Evolutionary conservation across 2,888 invertebrate species (phyloP).

Genomic region (Drosophila koepferae): DNA sequence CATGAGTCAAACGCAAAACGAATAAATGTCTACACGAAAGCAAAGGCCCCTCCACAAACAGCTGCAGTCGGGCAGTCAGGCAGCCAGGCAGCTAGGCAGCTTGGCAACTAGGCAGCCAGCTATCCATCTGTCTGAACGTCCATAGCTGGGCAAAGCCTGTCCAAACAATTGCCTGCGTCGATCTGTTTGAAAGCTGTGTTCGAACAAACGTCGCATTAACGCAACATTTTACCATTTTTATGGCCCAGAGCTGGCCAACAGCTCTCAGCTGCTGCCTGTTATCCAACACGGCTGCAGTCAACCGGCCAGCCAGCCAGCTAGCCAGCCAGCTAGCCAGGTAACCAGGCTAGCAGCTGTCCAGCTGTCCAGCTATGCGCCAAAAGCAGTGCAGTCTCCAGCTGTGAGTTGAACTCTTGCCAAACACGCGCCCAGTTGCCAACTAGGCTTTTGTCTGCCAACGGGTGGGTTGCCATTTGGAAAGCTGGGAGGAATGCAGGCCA

Average conservation of each 20-base stretch:
- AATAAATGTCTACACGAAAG: slow-evolving; percentile 56
- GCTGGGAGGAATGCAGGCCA: slow-evolving; percentile 56
- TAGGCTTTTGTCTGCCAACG: slow-evolving; percentile 47
- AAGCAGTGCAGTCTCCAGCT: slow-evolving; percentile 79
- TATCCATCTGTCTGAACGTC: slow-evolving; percentile 10
- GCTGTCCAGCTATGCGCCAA: slow-evolving; percentile 75
- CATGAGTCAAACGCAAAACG: slow-evolving; percentile 55
- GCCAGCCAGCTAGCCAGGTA: neutral
- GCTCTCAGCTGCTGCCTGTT: slow-evolving; percentile 70
- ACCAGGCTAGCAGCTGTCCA: neutral
- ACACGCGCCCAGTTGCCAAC: slow-evolving; percentile 56
- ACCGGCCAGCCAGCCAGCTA: neutral
- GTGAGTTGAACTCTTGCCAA: slow-evolving; percentile 76
- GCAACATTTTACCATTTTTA: slow-evolving; percentile 76
- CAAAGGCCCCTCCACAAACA: slow-evolving; percentile 23
- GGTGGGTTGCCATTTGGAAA: slow-evolving; percentile 52
- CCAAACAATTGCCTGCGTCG: slow-evolving; percentile 77
- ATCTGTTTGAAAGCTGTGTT: slow-evolving; percentile 78
- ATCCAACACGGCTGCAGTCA: slow-evolving; percentile 68
- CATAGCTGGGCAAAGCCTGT: slow-evolving; percentile 43
- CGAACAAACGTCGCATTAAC: slow-evolving; percentile 79
- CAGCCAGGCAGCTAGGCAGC: neutral
- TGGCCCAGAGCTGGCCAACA: slow-evolving; percentile 53
- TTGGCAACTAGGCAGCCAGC: neutral
- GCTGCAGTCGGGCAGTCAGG: slow-evolving; percentile 15